These are phyloP conservation scores for Suricata suricatta DNA, from an alignment of 2,113 vertebrate genomes.

Conservation along the genomic window DNA sequence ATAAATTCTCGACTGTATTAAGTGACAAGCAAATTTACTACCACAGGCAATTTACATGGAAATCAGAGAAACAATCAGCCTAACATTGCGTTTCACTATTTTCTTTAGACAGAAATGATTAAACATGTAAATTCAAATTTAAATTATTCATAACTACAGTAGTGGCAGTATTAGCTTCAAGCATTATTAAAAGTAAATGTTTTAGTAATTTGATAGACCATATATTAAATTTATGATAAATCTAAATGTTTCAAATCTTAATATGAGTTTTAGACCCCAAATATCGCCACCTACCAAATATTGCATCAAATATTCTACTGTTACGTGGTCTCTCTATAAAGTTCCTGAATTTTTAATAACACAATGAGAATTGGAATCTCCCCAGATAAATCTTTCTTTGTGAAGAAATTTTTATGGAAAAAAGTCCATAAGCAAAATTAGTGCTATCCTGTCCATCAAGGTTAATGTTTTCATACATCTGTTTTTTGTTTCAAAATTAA, in stretches of 20 bases:
- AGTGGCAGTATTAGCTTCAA: conserved; percentile 58
- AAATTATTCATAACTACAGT: conserved; percentile 74
- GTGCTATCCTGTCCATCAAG: conserved; percentile 30
- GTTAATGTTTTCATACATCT: conserved; percentile 44
- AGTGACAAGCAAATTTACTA: conserved; percentile 75
- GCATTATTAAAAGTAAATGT: conserved; percentile 64
- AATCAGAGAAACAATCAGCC: conserved; percentile 66
- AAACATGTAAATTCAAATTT: conserved; percentile 72
- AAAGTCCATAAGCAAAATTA: conserved; percentile 55
- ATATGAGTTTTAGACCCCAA: conserved; percentile 21
- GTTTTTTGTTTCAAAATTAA: conserved; percentile 53
- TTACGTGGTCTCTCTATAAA: conserved; percentile 25
- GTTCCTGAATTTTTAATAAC: conserved; percentile 62
- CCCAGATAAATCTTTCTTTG: conserved; percentile 31
- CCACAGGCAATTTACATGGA: conserved; percentile 72
- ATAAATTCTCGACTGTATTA: conserved; percentile 67
- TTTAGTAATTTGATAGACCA: conserved; percentile 71
- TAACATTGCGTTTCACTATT: conserved; percentile 63
- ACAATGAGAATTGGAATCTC: background rate
- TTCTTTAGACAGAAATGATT: conserved; percentile 75
- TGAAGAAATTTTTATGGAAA: conserved; percentile 52
- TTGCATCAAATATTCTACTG: conserved; percentile 16
- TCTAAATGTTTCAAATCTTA: conserved; percentile 58
- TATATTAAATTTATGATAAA: conserved; percentile 17
- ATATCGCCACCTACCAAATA: background rate